These are phyloP conservation scores for Barypeithes pellucidus DNA, from an alignment of 2,888 invertebrate species.

Conservation along the genomic window DNA sequence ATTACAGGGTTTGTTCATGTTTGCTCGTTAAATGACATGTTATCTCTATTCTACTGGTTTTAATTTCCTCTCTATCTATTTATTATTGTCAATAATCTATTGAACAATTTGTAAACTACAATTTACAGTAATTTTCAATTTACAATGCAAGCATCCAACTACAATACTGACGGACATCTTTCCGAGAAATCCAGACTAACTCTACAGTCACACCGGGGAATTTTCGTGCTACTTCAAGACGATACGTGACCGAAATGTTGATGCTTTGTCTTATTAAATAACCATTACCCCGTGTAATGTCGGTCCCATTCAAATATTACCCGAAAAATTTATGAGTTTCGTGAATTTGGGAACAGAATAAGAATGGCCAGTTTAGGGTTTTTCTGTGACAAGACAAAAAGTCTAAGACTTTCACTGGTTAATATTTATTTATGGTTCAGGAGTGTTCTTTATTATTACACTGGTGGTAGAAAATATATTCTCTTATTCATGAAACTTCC, in stretches of 20 bases:
- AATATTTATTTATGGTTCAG: not conserved
- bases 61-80: too few species aligned
- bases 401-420: not conserved
- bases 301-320: slow-evolving; percentile 54
- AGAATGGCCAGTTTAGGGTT: slow-evolving; percentile 45
- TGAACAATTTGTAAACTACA: slow-evolving; percentile 32
- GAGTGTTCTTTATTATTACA: not conserved
- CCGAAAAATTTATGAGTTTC: slow-evolving; percentile 53
- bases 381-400: slow-evolving; percentile 25
- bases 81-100: slow-evolving; percentile 11
- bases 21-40: too few species aligned
- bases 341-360: slow-evolving; percentile 51
- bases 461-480: too few species aligned
- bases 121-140: slow-evolving; percentile 47
- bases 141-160: slow-evolving; percentile 41
- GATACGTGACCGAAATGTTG: slow-evolving; percentile 52
- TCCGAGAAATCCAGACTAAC: slow-evolving; percentile 50
- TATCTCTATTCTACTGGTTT: too few species aligned
- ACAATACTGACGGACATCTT: slow-evolving; percentile 49
- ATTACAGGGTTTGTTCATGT: too few species aligned
- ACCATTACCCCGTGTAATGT: slow-evolving; percentile 55
- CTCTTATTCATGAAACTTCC: too few species aligned
- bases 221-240: slow-evolving; percentile 51
- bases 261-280: slow-evolving; percentile 54
- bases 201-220: slow-evolving; percentile 45